Evolutionary conservation across 2,888 invertebrate species (phyloP), one percentile per base, ranked within the genome.

Genomic region (Caenorhabditis virilis): DNA sequence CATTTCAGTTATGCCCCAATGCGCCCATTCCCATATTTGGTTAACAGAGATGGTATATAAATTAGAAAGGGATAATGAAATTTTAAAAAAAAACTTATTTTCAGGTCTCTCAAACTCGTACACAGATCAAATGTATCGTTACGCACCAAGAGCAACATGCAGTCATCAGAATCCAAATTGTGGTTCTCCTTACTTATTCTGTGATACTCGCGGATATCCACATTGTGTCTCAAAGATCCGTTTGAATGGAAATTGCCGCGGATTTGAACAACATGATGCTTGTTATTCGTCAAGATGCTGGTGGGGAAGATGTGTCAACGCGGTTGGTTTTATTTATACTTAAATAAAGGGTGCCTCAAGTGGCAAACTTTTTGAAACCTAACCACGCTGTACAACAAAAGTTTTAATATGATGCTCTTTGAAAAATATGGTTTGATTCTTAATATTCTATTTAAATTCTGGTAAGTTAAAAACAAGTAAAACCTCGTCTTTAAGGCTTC

Each of bases 71-170:
- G n/a, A n/a, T n/a, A n/a, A n/a, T n/a, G n/a, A n/a, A n/a, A n/a
- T n/a, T n/a, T n/a, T n/a, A n/a, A n/a, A n/a, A n/a, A n/a, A n/a
- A n/a, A n/a, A n/a, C n/a, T n/a, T n/a, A n/a, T n/a, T n/a, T n/a
- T n/a, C 42, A 76, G 76, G 78, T 6, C 70, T 80, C n/a, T 80
- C 81, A 43, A 80, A 80, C 60, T 64, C 76, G 18, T 80, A 80
- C 69, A 80, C 80, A 27, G 80, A 80, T 46, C 81, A 80, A 49
- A 77, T 80, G 77, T 80, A 82, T 64, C 70, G 80, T 2, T 80
- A 80, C 54, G 81, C 79, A n/a, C 80, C 80, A 13, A 62, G 82
- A 22, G 71, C 82, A 33, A 74, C 78, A 1, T 82, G 82, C 68
- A 66, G 73, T 30, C 38, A 66, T 36, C 69, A 76, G 57, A 66